Base-by-base conservation (phyloP, 2,888 invertebrate species). In the Epirrhoe tristata region DNA sequence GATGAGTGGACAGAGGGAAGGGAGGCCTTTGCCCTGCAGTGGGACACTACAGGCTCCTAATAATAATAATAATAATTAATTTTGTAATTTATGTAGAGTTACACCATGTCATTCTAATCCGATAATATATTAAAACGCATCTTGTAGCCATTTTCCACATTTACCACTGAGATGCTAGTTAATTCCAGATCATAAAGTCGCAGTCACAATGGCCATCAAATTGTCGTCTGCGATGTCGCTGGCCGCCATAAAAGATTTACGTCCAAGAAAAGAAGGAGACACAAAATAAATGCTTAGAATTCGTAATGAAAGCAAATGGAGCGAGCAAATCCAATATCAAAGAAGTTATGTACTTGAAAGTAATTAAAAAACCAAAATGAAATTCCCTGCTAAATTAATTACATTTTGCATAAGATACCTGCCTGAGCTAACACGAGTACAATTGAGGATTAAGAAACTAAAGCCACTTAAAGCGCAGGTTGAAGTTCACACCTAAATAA, bases 101-200 rank as follows among this genome's bases (percentile, higher is more conserved):
- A n/a, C n/a, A n/a, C n/a, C n/a, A n/a, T n/a, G n/a, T n/a, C n/a
- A n/a, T n/a, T n/a, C n/a, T n/a, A n/a, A n/a, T n/a, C n/a, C n/a
- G n/a, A n/a, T n/a, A n/a, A n/a, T n/a, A n/a, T n/a, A n/a, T n/a
- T n/a, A n/a, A n/a, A n/a, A 48, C 67, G 65, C 65, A 67, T 70
- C 72, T n/a, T 67, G 67, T 64, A 54, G 64, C 63, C 60, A 58
- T 52, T 69, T 67, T 59, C 66, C 58, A 63, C 67, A 68, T 72
- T 67, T 71, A 71, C 70, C 68, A 62, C 71, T 71, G 72, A 71
- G 66, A 72, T 73, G 72, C 72, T 71, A 75, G 70, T 77, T 75
- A 77, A 77, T 78, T 78, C 77, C 71, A 68, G 62, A 66, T 72
- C 79, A 78, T 82, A 82, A 83, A 75, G 70, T 55, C 69, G 67